These are phyloP conservation scores for Jaculus jaculus DNA, from an alignment of 2,113 vertebrate species.

Conservation along the genomic window DNA sequence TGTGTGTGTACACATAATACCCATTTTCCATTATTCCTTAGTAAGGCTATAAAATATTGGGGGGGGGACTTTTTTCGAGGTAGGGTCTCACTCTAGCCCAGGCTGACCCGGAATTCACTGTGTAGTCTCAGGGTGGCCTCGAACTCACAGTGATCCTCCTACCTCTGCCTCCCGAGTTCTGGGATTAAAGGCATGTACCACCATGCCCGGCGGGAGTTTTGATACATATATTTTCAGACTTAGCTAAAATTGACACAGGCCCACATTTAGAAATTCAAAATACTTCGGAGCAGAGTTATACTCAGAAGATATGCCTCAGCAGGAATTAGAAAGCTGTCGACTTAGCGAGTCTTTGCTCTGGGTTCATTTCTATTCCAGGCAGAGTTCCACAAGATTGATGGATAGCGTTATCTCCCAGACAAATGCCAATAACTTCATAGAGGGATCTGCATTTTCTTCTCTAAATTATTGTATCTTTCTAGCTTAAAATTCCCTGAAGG, in stretches of 20 bases:
- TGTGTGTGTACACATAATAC: not conserved
- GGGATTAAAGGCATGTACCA: too few species aligned
- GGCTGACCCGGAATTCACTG: too few species aligned
- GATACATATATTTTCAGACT: conserved; percentile 53
- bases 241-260: conserved; percentile 16
- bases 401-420: conserved; percentile 55
- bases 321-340: conserved; percentile 52
- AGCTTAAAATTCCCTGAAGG: conserved; percentile 29
- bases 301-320: conserved; percentile 49
- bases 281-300: conserved; percentile 43
- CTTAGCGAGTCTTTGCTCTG: conserved; percentile 46
- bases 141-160: too few species aligned
- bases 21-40: conserved; percentile 6
- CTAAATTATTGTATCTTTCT: conserved; percentile 27
- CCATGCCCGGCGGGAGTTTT: too few species aligned
- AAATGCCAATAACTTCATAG: conserved; percentile 60
- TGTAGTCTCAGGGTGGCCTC: too few species aligned
- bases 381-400: conserved; percentile 29
- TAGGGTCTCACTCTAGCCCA: too few species aligned
- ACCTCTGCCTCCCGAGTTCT: too few species aligned
- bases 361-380: conserved; percentile 63
- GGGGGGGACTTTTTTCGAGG: too few species aligned
- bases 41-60: not conserved
- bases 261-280: conserved; percentile 51
- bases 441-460: conserved; percentile 59